phyloP scores from a whole-genome alignment of 2,888 invertebrate species.

The Poecilus cupreus region DNA sequence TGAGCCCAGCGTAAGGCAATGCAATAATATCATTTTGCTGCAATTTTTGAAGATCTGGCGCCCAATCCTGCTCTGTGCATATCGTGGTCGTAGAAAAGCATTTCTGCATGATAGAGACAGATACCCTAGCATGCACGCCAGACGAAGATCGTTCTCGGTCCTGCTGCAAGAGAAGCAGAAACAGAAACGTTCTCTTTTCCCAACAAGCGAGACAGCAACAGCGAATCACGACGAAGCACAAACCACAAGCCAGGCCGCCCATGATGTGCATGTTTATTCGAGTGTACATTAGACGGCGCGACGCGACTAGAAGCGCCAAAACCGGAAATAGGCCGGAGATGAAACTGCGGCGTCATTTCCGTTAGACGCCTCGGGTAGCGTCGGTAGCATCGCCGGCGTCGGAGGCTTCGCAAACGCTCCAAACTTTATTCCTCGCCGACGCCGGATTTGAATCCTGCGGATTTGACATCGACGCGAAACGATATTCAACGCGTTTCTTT shows the following conservation, averaged over 20 bases:
- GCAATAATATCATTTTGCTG: background rate
- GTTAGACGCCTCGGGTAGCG: slow-evolving; percentile 70
- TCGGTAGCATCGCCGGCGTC: slow-evolving; percentile 57
- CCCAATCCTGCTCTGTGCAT: background rate
- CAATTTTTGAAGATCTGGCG: background rate
- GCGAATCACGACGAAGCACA: slow-evolving; percentile 23
- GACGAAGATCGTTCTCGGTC: background rate
- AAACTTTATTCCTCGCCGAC: slow-evolving; percentile 45
- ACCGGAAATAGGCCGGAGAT: slow-evolving; percentile 75
- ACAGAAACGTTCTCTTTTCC: background rate
- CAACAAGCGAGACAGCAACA: slow-evolving; percentile 25
- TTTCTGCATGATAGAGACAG: background rate
- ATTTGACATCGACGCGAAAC: slow-evolving; percentile 50
- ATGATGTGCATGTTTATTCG: slow-evolving; percentile 61
- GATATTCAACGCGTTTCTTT: slow-evolving; percentile 51
- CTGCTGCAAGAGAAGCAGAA: background rate
- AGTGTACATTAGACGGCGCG: slow-evolving; percentile 69
- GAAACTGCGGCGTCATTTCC: slow-evolving; percentile 75
- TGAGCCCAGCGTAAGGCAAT: too few species aligned
- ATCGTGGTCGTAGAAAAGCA: background rate
- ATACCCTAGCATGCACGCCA: background rate
- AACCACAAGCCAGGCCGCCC: slow-evolving; percentile 43
- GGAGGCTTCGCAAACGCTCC: slow-evolving; percentile 52
- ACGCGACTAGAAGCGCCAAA: slow-evolving; percentile 66
- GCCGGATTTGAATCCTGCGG: slow-evolving; percentile 55